phyloP scores from a whole-genome alignment of 2,797 vertebrate genomes.

The Harpagifer antarcticus region DNA sequence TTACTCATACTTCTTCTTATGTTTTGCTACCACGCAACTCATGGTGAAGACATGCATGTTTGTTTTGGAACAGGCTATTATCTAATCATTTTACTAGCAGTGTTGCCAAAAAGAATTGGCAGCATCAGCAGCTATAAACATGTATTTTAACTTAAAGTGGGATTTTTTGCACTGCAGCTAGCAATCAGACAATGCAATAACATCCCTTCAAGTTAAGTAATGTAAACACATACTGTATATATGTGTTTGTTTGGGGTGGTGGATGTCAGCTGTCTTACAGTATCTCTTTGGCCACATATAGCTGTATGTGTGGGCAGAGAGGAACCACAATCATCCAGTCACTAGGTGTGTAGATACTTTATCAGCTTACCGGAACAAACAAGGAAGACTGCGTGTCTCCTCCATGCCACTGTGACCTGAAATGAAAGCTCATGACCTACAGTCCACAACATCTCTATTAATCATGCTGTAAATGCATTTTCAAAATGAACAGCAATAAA shows the following conservation, averaged over 20 bases:
- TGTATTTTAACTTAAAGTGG: not conserved
- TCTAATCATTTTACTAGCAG: not conserved
- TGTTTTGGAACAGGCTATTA: conserved; percentile 2
- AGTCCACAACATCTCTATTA: not conserved
- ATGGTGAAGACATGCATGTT: not conserved
- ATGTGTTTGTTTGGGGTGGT: not conserved
- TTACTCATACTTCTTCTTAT: conserved; percentile 9
- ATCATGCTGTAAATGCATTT: not conserved
- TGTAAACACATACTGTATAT: not conserved
- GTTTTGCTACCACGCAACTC: not conserved
- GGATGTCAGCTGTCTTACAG: conserved; percentile 6
- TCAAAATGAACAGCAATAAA: not conserved
- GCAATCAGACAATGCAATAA: not conserved
- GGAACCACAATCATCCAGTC: conserved; percentile 34
- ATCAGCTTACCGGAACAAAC: conserved; percentile 27
- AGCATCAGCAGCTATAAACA: not conserved
- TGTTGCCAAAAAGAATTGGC: not conserved
- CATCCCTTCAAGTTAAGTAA: not conserved
- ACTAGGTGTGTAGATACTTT: conserved; percentile 42
- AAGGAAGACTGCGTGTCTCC: conserved; percentile 19
- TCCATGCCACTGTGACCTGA: conserved; percentile 17
- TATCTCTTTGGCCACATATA: conserved; percentile 37
- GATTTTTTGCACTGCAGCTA: not conserved
- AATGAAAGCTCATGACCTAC: conserved; percentile 16
- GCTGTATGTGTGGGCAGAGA: conserved; percentile 45